Percentiles rank a stretch among this genome's conserved stretches.
Evolutionary conservation across 1,140 invertebrate species (phyloP).

Genomic region (Apis mellifera): DNA sequence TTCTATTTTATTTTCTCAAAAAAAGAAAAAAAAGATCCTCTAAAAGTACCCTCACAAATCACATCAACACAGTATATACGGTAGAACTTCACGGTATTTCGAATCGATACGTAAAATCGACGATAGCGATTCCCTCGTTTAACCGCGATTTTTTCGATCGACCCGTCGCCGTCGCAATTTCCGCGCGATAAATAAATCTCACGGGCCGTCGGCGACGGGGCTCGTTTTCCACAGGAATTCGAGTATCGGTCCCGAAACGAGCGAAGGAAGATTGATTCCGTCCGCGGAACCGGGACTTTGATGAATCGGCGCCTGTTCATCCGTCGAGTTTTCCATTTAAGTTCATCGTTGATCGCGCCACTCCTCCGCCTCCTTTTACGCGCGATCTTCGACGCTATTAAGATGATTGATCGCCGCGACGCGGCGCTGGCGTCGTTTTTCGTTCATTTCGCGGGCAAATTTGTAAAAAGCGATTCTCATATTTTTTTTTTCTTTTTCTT

Average conservation of each 20-base stretch:
- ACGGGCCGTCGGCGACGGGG: slow-evolving; percentile 1
- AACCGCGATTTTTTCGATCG: slow-evolving; percentile 15
- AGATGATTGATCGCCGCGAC: slow-evolving; percentile 30
- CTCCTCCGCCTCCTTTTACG: neutral
- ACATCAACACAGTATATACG: no score
- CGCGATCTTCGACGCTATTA: neutral
- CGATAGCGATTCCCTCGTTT: neutral
- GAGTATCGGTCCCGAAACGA: neutral
- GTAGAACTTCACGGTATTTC: neutral
- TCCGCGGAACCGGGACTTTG: slow-evolving; percentile 11
- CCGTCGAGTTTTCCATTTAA: slow-evolving; percentile 37
- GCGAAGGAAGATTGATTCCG: slow-evolving; percentile 43
- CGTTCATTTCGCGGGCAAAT: neutral
- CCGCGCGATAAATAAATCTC: slow-evolving; percentile 44
- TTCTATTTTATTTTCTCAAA: no score
- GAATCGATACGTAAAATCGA: neutral
- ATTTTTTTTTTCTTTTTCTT: no score
- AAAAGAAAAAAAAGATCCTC: no score
- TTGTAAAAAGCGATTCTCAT: slow-evolving; percentile 17
- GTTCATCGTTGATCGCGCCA: slow-evolving; percentile 10
- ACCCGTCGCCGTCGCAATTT: slow-evolving; percentile 16
- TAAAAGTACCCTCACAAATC: no score
- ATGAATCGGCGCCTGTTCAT: slow-evolving; percentile 38
- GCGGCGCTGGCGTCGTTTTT: neutral
- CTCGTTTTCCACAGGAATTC: slow-evolving; percentile 25